Base-by-base conservation (phyloP, 2,113 vertebrate genomes). In the Grammomys dolichurus region DNA sequence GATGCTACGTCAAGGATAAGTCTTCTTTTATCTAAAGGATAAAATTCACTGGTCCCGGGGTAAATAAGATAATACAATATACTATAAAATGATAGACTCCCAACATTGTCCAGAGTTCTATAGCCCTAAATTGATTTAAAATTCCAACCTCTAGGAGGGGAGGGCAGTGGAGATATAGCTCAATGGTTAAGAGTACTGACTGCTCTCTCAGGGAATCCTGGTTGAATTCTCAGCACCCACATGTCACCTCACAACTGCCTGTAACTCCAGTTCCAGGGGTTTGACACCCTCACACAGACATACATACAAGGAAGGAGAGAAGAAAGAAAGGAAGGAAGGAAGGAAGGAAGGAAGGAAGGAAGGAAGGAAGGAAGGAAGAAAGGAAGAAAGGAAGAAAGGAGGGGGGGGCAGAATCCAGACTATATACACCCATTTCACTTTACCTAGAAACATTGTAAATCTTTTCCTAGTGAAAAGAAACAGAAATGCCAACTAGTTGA, bases 401-500 rank as follows among this genome's bases (percentile, higher is more conserved):
- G 11, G 63, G 12, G 12, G 5, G 9, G 3, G 1, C 28, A 72
- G 60, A 94, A 70, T 24, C 88, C 20, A 60, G 86, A 87, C 77
- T 36, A 69, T 0, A 22, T 7, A 63, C 17, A 72, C 51, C 89
- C 89, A 81, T 89, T 67, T 94, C 67, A 73, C 48, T 82, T 80
- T 90, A 78, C 6, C 56, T 43, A 54, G 56, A 90, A 90, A 56
- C 56, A 78, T 0, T 69, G n/a, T 85, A 93, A 96, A 60, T 93
- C 19, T 60, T 91, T 58, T 65, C 3, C 8, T 48, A 85, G 40
- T n/a, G 13, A 69, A 89, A 76, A 22, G 70, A 51, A 87, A 82
- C 24, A 65, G 65, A 92, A 76, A 51, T 12, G 58, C 16, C 51
- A 90, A 46, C 24, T 5, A 10, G 36, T 54, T 51, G 46, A 88